Evolutionary conservation across 2,888 invertebrate genomes (phyloP).

Genomic region (Lacanobia wlatinum): DNA sequence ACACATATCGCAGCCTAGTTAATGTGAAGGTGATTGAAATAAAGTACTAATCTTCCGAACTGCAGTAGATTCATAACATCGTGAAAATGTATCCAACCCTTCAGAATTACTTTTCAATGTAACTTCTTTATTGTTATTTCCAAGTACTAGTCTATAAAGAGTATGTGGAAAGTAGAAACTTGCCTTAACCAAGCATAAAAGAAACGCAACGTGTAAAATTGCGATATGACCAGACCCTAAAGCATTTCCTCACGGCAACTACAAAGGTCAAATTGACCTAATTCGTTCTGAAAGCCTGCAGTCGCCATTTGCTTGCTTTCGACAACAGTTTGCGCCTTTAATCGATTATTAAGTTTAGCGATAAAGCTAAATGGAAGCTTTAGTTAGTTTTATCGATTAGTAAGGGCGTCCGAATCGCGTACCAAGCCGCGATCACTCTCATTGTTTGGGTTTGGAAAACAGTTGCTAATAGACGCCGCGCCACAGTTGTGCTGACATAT

Average conservation of each 20-base stretch:
- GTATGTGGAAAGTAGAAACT: background rate
- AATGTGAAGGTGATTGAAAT: slow-evolving; percentile 21
- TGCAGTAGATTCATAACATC: slow-evolving; percentile 1
- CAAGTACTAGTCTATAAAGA: background rate
- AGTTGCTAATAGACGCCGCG: slow-evolving; percentile 84
- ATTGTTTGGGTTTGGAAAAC: slow-evolving; percentile 87
- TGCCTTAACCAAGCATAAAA: slow-evolving; percentile 4
- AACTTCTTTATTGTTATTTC: background rate
- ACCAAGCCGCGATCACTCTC: slow-evolving; percentile 89
- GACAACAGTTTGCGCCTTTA: slow-evolving; percentile 66
- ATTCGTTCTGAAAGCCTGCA: slow-evolving; percentile 70
- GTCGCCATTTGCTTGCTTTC: slow-evolving; percentile 71
- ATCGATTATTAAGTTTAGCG: slow-evolving; percentile 73
- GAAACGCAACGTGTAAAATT: slow-evolving; percentile 21
- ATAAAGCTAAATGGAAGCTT: slow-evolving; percentile 77
- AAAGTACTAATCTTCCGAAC: slow-evolving; percentile 2
- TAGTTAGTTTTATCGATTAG: slow-evolving; percentile 83
- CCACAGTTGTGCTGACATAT: slow-evolving; percentile 81
- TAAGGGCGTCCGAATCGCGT: slow-evolving; percentile 79
- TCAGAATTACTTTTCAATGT: background rate
- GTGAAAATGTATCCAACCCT: background rate
- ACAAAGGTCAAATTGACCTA: slow-evolving; percentile 67
- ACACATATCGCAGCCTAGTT: slow-evolving; percentile 25
- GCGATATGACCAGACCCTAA: slow-evolving; percentile 61
- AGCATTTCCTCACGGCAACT: slow-evolving; percentile 57